phyloP scores from a whole-genome alignment of 2,888 invertebrate species.

The Eristalis pertinax region DNA sequence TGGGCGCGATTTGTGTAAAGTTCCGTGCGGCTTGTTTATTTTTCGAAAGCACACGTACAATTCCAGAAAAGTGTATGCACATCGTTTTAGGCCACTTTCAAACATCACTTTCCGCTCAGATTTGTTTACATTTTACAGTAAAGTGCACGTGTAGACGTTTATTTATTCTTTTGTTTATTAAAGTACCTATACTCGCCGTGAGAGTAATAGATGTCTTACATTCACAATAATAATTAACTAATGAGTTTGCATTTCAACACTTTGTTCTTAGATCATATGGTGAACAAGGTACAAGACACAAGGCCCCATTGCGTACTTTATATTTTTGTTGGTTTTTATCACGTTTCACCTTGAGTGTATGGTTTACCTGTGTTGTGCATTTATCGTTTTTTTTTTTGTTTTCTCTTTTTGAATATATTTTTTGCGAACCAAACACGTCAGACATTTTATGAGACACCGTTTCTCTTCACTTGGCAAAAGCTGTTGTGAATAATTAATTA shows the following conservation, averaged over 20 bases:
- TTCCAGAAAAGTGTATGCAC: constrained; percentile 12
- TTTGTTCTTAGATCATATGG: constrained; percentile 41
- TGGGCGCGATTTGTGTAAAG: constrained; percentile 60
- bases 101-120: constrained; percentile 57
- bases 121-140: constrained; percentile 60
- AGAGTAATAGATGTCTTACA: constrained; percentile 22
- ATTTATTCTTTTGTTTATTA: constrained; percentile 36
- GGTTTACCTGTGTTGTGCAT: constrained; percentile 20
- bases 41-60: constrained; percentile 51
- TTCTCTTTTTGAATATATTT: background rate
- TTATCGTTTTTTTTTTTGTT: background rate
- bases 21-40: constrained; percentile 61
- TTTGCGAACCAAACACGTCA: constrained; percentile 35
- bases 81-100: constrained; percentile 13
- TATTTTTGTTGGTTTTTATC: constrained; percentile 51
- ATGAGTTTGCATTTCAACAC: constrained; percentile 59
- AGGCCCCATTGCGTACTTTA: background rate
- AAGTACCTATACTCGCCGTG: constrained; percentile 11
- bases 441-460: background rate
- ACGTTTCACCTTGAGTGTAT: constrained; percentile 20
- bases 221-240: constrained; percentile 48
- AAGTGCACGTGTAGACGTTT: constrained; percentile 58
- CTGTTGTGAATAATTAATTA: constrained; percentile 30
- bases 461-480: constrained; percentile 10
- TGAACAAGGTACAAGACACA: constrained; percentile 8